Evolutionary conservation across 2,113 vertebrate species (phyloP).

Genomic region (Myotis davidii): DNA sequence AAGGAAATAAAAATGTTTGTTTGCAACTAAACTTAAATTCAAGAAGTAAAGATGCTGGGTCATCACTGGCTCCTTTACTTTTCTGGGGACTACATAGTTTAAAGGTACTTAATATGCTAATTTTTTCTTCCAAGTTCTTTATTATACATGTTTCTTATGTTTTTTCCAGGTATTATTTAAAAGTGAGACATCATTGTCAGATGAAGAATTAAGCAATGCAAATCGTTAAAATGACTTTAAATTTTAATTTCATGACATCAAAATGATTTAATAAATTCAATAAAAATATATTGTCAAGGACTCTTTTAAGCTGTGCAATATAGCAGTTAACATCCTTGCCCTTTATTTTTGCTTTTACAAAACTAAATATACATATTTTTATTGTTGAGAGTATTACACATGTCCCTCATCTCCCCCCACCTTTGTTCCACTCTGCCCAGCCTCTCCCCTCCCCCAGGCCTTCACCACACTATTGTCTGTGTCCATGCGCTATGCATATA

Average conservation of each 20-base stretch:
- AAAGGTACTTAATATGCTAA: neutral
- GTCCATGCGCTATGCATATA: too few relatives aligned
- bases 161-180: conserved; percentile 9
- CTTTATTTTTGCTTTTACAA: neutral
- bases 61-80: neutral
- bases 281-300: neutral
- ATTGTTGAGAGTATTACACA: too few relatives aligned
- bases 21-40: neutral
- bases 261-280: conserved; percentile 17
- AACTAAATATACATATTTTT: too few relatives aligned
- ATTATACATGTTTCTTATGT: neutral
- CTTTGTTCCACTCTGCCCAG: too few relatives aligned
- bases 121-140: neutral
- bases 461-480: too few relatives aligned
- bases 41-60: neutral
- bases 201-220: conserved; percentile 17
- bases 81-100: neutral
- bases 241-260: neutral
- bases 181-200: neutral
- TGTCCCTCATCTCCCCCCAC: too few relatives aligned
- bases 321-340: neutral
- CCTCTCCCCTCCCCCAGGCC: too few relatives aligned
- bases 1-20: neutral
- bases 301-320: neutral
- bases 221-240: neutral